phyloP scores from a whole-genome alignment of 1,140 invertebrate species.

The Belonocnema kinseyi region DNA sequence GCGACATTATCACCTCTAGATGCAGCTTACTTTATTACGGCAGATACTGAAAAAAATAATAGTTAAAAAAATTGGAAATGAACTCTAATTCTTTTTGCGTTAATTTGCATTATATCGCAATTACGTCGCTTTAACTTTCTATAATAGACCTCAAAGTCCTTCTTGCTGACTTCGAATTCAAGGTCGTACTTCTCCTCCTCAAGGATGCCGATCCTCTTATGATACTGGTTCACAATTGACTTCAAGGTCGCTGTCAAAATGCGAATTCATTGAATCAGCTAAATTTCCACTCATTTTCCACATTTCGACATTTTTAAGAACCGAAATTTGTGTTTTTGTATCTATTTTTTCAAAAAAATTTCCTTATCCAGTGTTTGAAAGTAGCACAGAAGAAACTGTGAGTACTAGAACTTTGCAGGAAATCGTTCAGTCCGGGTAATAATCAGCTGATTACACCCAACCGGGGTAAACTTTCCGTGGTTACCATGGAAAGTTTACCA shows the following conservation, averaged over 20 bases:
- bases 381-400: no score
- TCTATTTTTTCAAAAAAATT: background rate
- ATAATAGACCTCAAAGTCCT: conserved; percentile 88
- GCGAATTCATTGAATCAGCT: conserved; percentile 52
- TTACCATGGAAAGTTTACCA: no score
- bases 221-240: conserved; percentile 89
- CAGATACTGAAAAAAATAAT: background rate
- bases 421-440: no score
- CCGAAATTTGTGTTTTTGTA: background rate
- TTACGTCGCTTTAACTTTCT: conserved; percentile 41
- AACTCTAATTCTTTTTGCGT: conserved; percentile 39
- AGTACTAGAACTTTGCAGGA: no score
- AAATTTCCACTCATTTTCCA: conserved; percentile 15
- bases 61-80: conserved; percentile 4
- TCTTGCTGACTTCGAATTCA: conserved; percentile 94
- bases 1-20: conserved; percentile 38
- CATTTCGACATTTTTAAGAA: background rate
- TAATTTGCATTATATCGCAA: conserved; percentile 61
- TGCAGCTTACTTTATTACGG: background rate
- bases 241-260: conserved; percentile 85
- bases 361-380: no score
- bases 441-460: no score
- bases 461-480: no score
- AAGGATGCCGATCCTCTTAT: conserved; percentile 89
- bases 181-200: conserved; percentile 98